A percentile compares a stretch with the other conserved stretches of the same genome.
These are phyloP conservation scores for Poecilia velifera DNA, from an alignment of 2,797 vertebrate species.

Conservation along the genomic window DNA sequence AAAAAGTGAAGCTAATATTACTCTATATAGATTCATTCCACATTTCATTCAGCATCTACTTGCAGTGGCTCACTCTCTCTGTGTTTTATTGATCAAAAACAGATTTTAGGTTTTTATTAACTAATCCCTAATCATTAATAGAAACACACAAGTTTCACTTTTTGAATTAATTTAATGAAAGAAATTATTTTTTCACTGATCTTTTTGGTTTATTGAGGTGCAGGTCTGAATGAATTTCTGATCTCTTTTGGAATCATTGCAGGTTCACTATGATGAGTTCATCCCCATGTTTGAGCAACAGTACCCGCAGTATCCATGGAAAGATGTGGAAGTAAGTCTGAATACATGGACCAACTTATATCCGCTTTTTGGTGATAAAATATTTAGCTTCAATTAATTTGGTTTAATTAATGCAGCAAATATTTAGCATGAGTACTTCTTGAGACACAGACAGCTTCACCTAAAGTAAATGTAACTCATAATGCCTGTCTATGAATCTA, in stretches of 20 bases:
- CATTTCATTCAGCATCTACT: neutral
- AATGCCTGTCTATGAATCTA: neutral
- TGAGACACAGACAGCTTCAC: neutral
- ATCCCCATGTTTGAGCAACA: slow-evolving; percentile 92
- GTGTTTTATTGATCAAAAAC: neutral
- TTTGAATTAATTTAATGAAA: neutral
- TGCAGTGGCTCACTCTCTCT: neutral
- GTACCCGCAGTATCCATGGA: slow-evolving; percentile 88
- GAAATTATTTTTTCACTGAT: neutral
- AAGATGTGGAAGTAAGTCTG: slow-evolving; percentile 83
- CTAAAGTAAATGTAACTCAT: neutral
- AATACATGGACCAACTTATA: neutral
- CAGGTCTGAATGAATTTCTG: neutral
- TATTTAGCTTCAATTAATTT: neutral
- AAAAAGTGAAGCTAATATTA: neutral
- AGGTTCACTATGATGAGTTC: slow-evolving; percentile 95
- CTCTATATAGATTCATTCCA: neutral
- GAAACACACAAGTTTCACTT: neutral
- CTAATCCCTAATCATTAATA: neutral
- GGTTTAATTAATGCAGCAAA: neutral
- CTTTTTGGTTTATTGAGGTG: neutral
- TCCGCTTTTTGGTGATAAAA: neutral
- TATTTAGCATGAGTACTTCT: neutral
- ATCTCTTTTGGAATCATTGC: neutral
- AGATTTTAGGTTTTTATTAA: neutral